Evolutionary conservation across 2,113 vertebrate genomes (phyloP).

Genomic region (Plestiodon gilberti): DNA sequence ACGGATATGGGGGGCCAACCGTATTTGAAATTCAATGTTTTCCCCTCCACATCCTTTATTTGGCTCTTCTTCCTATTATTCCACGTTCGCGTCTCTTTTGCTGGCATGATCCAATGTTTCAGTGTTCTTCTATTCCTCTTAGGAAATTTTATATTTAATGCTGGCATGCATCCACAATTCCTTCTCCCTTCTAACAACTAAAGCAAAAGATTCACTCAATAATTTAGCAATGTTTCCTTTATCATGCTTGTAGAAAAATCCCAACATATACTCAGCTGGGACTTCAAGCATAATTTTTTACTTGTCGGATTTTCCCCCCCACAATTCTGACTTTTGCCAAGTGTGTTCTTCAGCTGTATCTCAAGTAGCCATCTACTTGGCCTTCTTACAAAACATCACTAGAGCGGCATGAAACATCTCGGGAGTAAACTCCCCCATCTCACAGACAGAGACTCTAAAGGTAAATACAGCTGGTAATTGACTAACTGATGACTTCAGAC

Average conservation of each 20-base stretch:
- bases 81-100: not conserved
- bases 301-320: not conserved
- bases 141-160: conserved; percentile 14
- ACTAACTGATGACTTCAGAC: too few species aligned
- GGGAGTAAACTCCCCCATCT: too few species aligned
- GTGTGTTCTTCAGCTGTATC: not conserved
- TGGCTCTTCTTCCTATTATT: not conserved
- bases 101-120: not conserved
- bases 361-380: not conserved
- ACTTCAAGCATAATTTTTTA: not conserved
- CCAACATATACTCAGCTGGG: not conserved
- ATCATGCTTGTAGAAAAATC: not conserved
- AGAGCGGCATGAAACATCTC: too few species aligned
- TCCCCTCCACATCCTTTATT: not conserved
- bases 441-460: too few species aligned
- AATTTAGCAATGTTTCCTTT: not conserved
- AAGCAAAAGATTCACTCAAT: not conserved
- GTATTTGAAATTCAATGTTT: too few species aligned
- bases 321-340: not conserved
- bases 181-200: not conserved
- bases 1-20: too few species aligned
- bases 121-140: not conserved
- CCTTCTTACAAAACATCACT: not conserved
- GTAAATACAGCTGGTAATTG: too few species aligned
- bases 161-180: not conserved